Base-by-base conservation (phyloP, 2,888 invertebrate genomes). In the Acleris emargana region DNA sequence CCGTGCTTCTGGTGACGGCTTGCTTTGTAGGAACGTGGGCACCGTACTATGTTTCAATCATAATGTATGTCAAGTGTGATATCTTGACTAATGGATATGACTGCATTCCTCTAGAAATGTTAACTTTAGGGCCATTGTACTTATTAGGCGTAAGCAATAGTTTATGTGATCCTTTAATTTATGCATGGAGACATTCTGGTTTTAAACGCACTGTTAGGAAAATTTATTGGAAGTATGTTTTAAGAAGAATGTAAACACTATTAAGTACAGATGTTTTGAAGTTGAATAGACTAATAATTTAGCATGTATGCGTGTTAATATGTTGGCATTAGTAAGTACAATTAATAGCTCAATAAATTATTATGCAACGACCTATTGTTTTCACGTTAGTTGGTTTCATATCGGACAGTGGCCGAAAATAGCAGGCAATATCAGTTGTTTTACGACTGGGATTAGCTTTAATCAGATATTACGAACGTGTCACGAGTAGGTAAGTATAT, bases 171-270 rank as follows among this genome's bases (percentile, higher is more conserved):
- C 94, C 94, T 0, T 74, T 94, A 13, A 94, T 94, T 67, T 94
- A 94, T 73, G 94, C 94, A 0, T 94, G 94, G 94, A 94, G 94
- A 89, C 94, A 94, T 79, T 93, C 93, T 51, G 94, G 94, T 1
- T 94, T 94, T 70, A 87, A 94, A 70, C 80, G 76, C 9, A 91
- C 89, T 25, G 73, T 93, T 6, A 83, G 79, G 58, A 88, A 83
- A 72, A 83, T 91, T 55, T 83, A 88, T 59, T 75, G 76, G 71
- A 83, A 79, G 64, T 84, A 75, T 71, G 68, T 81, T 25, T 73
- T 75, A 22, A 79, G 43, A 67, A 67, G 55, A 59, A 43, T 45
- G 57, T 57, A 45, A 17, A 42, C 20, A 18, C 7, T 13, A 45
- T 11, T 45, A 55, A 55, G 22, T 42, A 25, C 2, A 28, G 17